Base-by-base conservation (phyloP, 2,113 vertebrate genomes). In the Tamias sibiricus region DNA sequence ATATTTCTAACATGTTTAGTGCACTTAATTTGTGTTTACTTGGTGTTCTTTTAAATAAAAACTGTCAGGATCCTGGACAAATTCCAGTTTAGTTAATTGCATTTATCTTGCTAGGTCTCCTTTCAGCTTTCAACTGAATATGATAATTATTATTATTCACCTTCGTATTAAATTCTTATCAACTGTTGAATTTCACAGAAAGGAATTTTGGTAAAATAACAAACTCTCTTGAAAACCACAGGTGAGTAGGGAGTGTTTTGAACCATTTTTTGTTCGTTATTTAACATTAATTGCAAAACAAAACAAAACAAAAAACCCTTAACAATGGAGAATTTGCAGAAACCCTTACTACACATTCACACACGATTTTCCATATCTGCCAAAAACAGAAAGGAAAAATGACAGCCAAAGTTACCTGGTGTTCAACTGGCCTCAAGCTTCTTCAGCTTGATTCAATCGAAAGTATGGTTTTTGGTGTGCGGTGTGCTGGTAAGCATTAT, bases 1-100 rank as follows among this genome's bases (percentile, higher is more conserved):
- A 84, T 80, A 59, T 17, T 90, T 52, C 28, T 19, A 83, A 75
- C 32, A 83, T 8, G 13, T 40, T 44, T 14, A 69, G 11, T 64
- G 26, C 59, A 87, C 91, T 94, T 95, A 96, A 91, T 92, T 87
- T 96, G 20, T 97, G 69, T 96, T 96, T 91, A 85, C 52, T 94
- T 94, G 49, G 22, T 90, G 28, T 84, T 80, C 5, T 91, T 92
- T 86, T 80, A 79, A 92, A 94, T 79, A 76, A 95, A 97, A 87
- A 86, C 59, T 54, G 57, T 77, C 80, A 82, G 90, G 47, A 85
- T 47, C 42, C 84, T 85, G 83, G 82, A 40, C 64, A 91, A 86
- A 76, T 95, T 96, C 44, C 42, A 85, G 71, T 26, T 86, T 94
- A 95, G 66, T 44, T 85, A 84, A 96, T 84, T 94, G 77, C 11